Conservation (phyloP, 2,888 invertebrate genomes). For the Cantharis nigra region DNA sequence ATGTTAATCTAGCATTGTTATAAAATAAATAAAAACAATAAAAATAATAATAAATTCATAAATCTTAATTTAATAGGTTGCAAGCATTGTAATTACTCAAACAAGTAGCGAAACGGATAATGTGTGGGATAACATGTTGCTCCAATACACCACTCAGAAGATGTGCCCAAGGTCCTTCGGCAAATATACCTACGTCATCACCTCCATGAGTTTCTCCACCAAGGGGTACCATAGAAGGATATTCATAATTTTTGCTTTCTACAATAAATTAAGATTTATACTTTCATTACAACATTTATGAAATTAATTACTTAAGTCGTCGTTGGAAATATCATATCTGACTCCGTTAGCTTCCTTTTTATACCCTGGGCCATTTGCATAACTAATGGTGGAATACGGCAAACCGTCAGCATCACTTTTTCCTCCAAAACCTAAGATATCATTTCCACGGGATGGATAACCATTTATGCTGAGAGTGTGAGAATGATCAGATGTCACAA, state of each 20-base stretch:
- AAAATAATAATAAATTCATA: no score
- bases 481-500: constrained; percentile 78
- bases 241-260: constrained; percentile 57
- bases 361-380: constrained; percentile 59
- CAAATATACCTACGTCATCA: constrained; percentile 81
- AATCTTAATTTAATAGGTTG: neutral
- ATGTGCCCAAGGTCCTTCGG: constrained; percentile 78
- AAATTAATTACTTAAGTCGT: constrained; percentile 41
- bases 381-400: constrained; percentile 69
- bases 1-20: no score
- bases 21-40: no score
- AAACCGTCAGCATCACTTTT: constrained; percentile 58
- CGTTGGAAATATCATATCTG: constrained; percentile 59
- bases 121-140: constrained; percentile 77
- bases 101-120: constrained; percentile 74
- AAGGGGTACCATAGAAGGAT: constrained; percentile 65
- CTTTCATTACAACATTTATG: neutral
- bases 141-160: constrained; percentile 79
- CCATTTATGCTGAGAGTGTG: constrained; percentile 79
- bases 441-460: constrained; percentile 69
- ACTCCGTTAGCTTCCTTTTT: neutral
- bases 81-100: constrained; percentile 55
- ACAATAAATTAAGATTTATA: neutral
- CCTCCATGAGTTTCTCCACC: constrained; percentile 71
- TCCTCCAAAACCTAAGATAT: constrained; percentile 60